Evolutionary conservation across 2,797 vertebrate species (phyloP).

Genomic region (Capromys pilorides): DNA sequence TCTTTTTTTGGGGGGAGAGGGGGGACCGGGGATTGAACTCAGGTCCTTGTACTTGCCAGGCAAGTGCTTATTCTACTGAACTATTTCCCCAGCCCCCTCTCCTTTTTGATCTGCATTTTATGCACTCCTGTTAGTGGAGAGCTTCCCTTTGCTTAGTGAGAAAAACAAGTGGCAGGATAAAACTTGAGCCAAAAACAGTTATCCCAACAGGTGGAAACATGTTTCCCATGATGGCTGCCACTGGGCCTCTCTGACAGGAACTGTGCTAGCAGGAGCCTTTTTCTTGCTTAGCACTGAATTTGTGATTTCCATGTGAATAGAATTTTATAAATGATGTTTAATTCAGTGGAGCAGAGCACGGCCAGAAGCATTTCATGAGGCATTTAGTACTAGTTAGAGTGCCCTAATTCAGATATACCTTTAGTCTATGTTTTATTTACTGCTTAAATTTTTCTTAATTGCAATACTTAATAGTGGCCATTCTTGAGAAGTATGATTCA

Average conservation of each 20-base stretch:
- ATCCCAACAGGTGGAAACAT: slow-evolving; percentile 19
- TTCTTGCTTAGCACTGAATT: background rate
- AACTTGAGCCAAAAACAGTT: background rate
- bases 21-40: no score
- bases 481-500: slow-evolving; percentile 23
- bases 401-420: background rate
- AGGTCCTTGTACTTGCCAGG: no score
- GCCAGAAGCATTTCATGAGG: background rate
- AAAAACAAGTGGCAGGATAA: slow-evolving; percentile 33
- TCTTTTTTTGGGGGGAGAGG: background rate
- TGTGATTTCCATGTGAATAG: background rate
- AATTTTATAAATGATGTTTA: slow-evolving; percentile 21
- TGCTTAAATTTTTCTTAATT: background rate
- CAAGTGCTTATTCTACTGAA: no score
- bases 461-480: background rate
- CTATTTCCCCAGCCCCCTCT: background rate
- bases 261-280: background rate
- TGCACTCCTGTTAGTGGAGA: background rate
- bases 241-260: background rate
- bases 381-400: background rate
- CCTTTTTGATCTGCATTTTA: background rate
- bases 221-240: background rate
- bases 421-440: slow-evolving; percentile 13
- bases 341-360: background rate
- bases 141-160: background rate